Base-by-base conservation (phyloP, 2,888 invertebrate species). In the Eucera pruinosa region DNA sequence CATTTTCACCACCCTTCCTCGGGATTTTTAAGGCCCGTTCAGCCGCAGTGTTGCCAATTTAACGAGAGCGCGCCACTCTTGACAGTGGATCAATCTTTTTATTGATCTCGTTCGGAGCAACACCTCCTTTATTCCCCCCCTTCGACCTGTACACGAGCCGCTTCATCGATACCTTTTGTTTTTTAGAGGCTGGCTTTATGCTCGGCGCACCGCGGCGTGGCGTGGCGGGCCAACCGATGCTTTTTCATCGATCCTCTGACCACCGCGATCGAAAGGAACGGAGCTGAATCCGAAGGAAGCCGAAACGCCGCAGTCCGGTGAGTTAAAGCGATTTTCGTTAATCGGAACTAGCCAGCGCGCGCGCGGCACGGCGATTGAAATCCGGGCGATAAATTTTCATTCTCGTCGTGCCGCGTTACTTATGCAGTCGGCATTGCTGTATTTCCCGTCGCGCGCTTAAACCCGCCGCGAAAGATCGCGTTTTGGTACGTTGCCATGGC, bases 1-100 rank as follows among this genome's bases (percentile, higher is more conserved):
- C 78, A n/a, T 61, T 55, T 78, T 61, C 69, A n/a, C 50, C n/a
- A n/a, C 57, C 48, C 69, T 54, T 62, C 57, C 43, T 57, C 41
- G 30, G 36, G 33, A 73, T 54, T 67, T 75, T 75, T 80, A 68
- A 81, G 80, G 80, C 50, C 77, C 61, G 67, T 64, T 74, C 73
- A 65, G 52, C 60, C 77, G 58, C 79, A 50, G 67, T 73, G 72
- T 68, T 73, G 70, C 77, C 80, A 77, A 77, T 79, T 79, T 81
- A 79, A 39, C 57, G 43, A 57, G 57, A 61, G 55, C 73, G 55
- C 73, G 30, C 54, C 66, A 54, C 71, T 65, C 80, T 81, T 66
- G 68, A 79, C 79, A 58, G 61, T 68, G 57, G 67, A 80, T 78
- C 70, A 74, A 78, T 76, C 66, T 76, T 76, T 76, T 72, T 76